Base-by-base conservation (phyloP, 2,888 invertebrate genomes). In the Lasioglossum zephyrum region DNA sequence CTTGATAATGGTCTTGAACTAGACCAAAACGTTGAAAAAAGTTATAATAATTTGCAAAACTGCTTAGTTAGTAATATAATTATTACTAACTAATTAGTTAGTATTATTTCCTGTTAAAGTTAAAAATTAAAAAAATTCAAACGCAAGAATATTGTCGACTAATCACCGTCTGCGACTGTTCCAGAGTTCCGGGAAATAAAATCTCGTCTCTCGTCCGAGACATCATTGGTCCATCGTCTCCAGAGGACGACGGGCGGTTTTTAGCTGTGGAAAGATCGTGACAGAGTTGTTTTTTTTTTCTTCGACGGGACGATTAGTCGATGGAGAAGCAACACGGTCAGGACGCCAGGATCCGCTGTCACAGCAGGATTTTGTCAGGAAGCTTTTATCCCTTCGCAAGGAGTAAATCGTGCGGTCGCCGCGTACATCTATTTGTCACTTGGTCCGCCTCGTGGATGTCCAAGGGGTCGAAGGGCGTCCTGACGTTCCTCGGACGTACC, bases 361-460 rank as follows among this genome's bases (percentile, higher is more conserved):
- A 87, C 91, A 90, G 94, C 93, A 87, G 87, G 87, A 92, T 91
- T 93, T 90, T 76, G 89, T 88, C 90, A 88, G 92, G 89, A 91
- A 93, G 91, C 93, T 92, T 92, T 93, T 92, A 93, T 92, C 91
- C 90, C 81, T 84, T 87, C 84, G 92, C 87, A 79, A 89, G 87
- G 87, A 91, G 89, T 89, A 87, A 90, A 92, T 92, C 90, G 90
- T 87, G 92, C 89, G 90, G 88, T 86, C 89, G 84, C 79, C 86
- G 88, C 88, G 91, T 92, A 92, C 92, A 90, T 93, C 94, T 94
- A 94, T 94, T 94, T 94, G 94, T 94, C 94, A 94, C 89, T 84
- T 82, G 90, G 82, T 86, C 89, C 86, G 85, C 86, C 81, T 88
- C 78, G 89, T 83, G 90, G 87, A 85, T 82, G 89, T 89, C 90